Base-by-base conservation (phyloP, 2,888 invertebrate species). In the Priocnemis perturbator region DNA sequence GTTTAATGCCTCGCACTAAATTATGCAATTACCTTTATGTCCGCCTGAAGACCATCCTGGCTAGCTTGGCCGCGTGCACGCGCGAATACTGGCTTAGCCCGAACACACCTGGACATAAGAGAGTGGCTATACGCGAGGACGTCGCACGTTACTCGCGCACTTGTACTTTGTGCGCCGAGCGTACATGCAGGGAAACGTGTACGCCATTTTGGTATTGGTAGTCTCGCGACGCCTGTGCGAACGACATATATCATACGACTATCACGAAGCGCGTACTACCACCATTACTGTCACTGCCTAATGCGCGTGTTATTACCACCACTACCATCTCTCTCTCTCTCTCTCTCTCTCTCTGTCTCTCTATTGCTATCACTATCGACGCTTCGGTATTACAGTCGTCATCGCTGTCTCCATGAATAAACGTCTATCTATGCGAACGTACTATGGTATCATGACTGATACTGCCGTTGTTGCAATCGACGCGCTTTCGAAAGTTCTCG, bases 1-100 rank as follows among this genome's bases (percentile, higher is more conserved):
- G 79, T 84, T 84, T 83, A 85, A 85, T 83, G 82, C 79, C 76
- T 80, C 73, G 75, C 77, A 79, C 83, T 84, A 84, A 85, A 85
- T 85, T 83, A 84, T 84, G 83, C 85, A 85, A 85, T 85, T 85
- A 85, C 83, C 77, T 84, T 85, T 83, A 83, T 74, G 80, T 74
- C 77, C 74, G 78, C 73, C 73, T 60, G 76, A 79, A 74, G 76
- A 81, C 70, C 73, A 76, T 77, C 73, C 60, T 15, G 67, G 23
- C 69, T 60, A 23, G 45, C 56, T 64, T 60, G 20, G 67, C 64
- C 60, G 45, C 59, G 59, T 53, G 63, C 45, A 57, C 53, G 60
- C 57, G 61, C 62, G 44, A 21, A 60, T 11, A 37, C 37, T 9
- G 4, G 37, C 37, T 37, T 37, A 37, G 37, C 37, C 7, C 37